phyloP scores from a whole-genome alignment of 2,797 vertebrate species.

The Otolemur crassicaudatus region DNA sequence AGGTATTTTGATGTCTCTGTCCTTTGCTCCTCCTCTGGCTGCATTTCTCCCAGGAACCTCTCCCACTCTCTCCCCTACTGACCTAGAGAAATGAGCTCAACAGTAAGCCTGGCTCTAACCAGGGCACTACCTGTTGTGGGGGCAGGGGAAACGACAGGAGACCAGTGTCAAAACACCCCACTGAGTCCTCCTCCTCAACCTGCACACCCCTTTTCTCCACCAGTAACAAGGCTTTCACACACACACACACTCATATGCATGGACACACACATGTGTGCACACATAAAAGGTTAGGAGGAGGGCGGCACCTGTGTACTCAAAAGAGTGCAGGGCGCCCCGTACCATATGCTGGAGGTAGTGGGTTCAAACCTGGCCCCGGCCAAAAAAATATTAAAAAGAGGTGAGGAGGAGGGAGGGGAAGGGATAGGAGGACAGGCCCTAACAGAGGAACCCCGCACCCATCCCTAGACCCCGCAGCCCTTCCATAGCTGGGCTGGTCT shows the following conservation, averaged over 20 bases:
- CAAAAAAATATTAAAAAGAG: too few relatives aligned
- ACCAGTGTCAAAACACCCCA: not conserved
- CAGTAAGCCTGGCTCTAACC: not conserved
- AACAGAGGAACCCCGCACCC: not conserved
- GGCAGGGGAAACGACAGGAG: not conserved
- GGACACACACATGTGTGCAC: not conserved
- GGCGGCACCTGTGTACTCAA: too few relatives aligned
- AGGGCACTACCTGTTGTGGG: not conserved
- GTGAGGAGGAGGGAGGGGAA: not conserved
- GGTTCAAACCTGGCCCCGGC: too few relatives aligned
- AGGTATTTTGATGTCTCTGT: conserved; percentile 22
- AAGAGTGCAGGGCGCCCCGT: too few relatives aligned
- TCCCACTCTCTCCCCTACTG: not conserved
- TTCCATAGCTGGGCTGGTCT: not conserved
- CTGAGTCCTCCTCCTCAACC: not conserved
- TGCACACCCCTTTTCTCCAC: not conserved
- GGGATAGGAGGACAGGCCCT: not conserved
- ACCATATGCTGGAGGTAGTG: too few relatives aligned
- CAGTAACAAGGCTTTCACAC: not conserved
- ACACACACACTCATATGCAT: too few relatives aligned
- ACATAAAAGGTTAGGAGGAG: not conserved
- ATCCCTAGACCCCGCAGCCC: not conserved
- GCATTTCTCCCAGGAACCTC: not conserved
- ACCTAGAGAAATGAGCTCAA: conserved; percentile 49
- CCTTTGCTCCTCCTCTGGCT: not conserved